Evolutionary conservation across 2,888 invertebrate species (phyloP), one percentile per base, ranked within the genome.

Genomic region (Andrena bicolor): DNA sequence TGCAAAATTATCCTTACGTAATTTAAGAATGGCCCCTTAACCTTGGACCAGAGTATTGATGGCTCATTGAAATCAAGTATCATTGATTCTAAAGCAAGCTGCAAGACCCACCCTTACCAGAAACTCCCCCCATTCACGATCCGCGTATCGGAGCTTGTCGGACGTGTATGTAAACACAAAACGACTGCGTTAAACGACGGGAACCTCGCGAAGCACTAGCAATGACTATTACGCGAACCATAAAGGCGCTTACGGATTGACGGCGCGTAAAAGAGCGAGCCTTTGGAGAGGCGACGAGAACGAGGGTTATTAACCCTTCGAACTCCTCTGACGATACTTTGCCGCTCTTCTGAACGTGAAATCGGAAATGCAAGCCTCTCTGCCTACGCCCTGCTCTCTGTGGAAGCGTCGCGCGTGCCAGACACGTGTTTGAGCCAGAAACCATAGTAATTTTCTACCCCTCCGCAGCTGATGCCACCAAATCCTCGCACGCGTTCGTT

Each of bases 271-370:
- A 85, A 77, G 56, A 66, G 56, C 48, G 53, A 26, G 35, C 30
- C 53, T 72, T 28, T 51, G 76, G 60, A 70, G 70, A 76, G 60
- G 60, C 60, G 56, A 28, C 41, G 70, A 66, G 66, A 75, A 75
- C 79, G 79, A 69, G 73, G 85, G 82, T 83, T 83, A 75, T 85
- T 88, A 87, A 83, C 85, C 83, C 80, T 68, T 56, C 53, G 73
- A 61, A 28, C 65, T 69, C 48, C 68, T 75, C 58, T 26, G 35
- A 8, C 30, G 76, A 53, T 68, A 84, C 73, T 88, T 88, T 88
- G 75, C 81, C 78, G 88, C 88, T 88, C 76, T 75, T 56, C 32
- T 61, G 82, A 76, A 85, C 88, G 68, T 83, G 84, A 87, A 87
- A 87, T 88, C 80, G 88, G 76, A 80, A 75, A 58, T 65, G 69